phyloP scores from a whole-genome alignment of 1,140 invertebrate species.

The Eriosoma lanigerum region DNA sequence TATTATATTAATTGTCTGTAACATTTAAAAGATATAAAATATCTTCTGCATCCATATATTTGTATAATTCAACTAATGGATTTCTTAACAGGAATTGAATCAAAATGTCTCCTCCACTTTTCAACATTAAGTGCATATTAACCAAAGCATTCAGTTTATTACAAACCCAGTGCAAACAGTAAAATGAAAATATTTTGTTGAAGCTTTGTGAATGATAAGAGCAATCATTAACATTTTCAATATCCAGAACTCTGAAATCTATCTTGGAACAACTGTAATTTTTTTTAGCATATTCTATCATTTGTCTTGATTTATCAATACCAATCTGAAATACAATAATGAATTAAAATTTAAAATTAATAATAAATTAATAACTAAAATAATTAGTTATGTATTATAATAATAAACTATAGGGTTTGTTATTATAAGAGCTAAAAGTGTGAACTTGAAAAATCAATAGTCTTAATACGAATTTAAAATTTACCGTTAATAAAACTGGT shows the following conservation, averaged over 20 bases:
- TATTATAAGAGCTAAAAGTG: too few relatives aligned
- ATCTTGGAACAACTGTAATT: neutral
- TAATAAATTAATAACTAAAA: too few relatives aligned
- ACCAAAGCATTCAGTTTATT: slow-evolving; percentile 7
- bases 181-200: slow-evolving; percentile 41
- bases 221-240: slow-evolving; percentile 29
- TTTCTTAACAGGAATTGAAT: slow-evolving; percentile 8
- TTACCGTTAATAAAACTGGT: too few relatives aligned
- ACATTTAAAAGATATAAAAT: too few relatives aligned
- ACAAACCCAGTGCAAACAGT: slow-evolving; percentile 25
- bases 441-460: too few relatives aligned
- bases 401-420: too few relatives aligned
- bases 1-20: too few relatives aligned
- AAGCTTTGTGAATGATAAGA: neutral
- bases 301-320: slow-evolving; percentile 35
- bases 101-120: slow-evolving; percentile 29
- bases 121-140: slow-evolving; percentile 35
- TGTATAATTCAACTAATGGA: slow-evolving; percentile 36
- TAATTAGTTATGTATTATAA: too few relatives aligned
- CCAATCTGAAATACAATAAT: slow-evolving; percentile 13
- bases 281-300: slow-evolving; percentile 28
- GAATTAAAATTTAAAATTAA: too few relatives aligned
- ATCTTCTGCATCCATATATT: slow-evolving; percentile 26
- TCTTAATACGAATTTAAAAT: too few relatives aligned
- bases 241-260: slow-evolving; percentile 22